Conservation (phyloP, 2,888 invertebrate species). For the Aspidiotus rigidus region DNA sequence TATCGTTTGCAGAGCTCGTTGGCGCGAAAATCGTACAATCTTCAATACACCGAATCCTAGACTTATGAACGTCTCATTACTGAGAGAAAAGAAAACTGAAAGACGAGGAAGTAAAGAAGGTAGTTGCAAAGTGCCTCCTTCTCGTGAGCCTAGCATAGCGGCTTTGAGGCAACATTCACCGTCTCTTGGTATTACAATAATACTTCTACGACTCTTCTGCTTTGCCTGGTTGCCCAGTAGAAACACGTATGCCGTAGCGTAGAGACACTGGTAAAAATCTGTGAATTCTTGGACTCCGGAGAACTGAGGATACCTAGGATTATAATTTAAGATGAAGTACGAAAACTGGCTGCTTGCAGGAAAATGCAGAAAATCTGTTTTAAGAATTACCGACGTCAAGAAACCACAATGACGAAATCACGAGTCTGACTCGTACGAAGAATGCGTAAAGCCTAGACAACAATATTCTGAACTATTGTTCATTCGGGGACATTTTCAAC, state of each 20-base stretch:
- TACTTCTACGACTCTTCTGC: background rate
- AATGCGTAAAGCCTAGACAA: too few relatives aligned
- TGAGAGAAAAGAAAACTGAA: slow-evolving; percentile 70
- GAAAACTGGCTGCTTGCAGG: too few relatives aligned
- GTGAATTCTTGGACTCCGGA: too few relatives aligned
- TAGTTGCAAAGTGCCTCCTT: slow-evolving; percentile 70
- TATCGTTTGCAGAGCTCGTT: slow-evolving; percentile 63
- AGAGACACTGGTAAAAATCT: too few relatives aligned
- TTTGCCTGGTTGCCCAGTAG: background rate
- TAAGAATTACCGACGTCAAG: too few relatives aligned
- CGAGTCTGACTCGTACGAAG: too few relatives aligned
- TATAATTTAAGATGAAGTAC: too few relatives aligned
- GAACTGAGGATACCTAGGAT: too few relatives aligned
- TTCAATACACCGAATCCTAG: slow-evolving; percentile 91
- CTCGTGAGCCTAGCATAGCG: slow-evolving; percentile 75
- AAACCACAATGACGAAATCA: too few relatives aligned
- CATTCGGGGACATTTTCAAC: too few relatives aligned
- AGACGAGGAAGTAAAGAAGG: slow-evolving; percentile 56
- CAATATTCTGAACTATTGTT: too few relatives aligned
- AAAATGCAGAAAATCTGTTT: too few relatives aligned
- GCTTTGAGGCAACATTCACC: slow-evolving; percentile 74
- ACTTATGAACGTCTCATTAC: slow-evolving; percentile 79
- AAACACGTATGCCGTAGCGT: background rate
- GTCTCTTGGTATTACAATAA: slow-evolving; percentile 41
- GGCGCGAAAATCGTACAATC: slow-evolving; percentile 84